Evolutionary conservation across 2,113 vertebrate species (phyloP).

Genomic region (Turdus rufiventris): DNA sequence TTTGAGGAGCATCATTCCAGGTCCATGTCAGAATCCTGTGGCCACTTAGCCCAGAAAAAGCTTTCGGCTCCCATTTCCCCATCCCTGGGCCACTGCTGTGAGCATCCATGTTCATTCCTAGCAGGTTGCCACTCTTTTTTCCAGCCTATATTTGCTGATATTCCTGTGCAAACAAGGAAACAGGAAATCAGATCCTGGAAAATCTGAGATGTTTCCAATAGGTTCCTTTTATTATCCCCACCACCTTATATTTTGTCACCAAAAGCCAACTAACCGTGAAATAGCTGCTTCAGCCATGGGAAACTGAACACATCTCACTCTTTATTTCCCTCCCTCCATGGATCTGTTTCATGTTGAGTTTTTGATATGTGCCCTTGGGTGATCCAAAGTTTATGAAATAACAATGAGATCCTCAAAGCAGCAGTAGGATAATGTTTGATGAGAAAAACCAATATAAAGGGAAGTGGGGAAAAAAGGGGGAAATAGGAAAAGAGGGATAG

Average conservation of each 20-base stretch:
- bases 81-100: background rate
- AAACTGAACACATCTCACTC: background rate
- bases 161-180: background rate
- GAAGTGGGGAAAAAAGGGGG: rapidly evolving
- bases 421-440: background rate
- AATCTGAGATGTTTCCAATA: background rate
- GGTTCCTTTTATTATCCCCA: background rate
- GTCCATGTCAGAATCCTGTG: background rate
- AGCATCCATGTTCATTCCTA: background rate
- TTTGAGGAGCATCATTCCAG: background rate
- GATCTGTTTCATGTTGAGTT: background rate
- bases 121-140: background rate
- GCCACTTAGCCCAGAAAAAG: background rate
- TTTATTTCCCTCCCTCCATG: background rate
- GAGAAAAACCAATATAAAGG: background rate
- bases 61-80: background rate
- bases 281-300: background rate
- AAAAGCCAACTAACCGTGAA: background rate
- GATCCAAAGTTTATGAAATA: background rate
- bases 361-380: background rate
- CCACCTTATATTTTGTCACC: background rate
- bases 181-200: background rate
- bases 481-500: background rate
- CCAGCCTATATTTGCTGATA: background rate
- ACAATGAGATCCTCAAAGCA: background rate